Evolutionary conservation across 2,888 invertebrate genomes (phyloP).

Genomic region (Himalopsyche japonica): DNA sequence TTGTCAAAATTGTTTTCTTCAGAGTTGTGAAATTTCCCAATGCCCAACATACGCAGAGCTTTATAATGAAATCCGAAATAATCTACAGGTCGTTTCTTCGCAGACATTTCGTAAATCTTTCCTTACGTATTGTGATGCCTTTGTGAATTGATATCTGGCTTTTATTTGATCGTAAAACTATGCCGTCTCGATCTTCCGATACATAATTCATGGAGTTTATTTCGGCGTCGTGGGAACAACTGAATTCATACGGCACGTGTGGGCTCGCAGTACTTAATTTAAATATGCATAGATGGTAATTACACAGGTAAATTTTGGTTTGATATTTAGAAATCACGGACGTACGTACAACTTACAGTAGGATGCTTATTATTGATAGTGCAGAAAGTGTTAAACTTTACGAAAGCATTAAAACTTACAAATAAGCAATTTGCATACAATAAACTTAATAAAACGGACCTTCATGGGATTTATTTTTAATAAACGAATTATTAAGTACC

Average conservation of each 20-base stretch:
- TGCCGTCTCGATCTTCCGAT: neutral
- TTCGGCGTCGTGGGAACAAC: neutral
- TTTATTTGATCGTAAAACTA: neutral
- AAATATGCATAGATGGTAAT: neutral
- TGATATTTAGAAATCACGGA: neutral
- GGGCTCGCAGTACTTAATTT: neutral
- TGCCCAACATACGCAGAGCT: constrained; percentile 26
- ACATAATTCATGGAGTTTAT: neutral
- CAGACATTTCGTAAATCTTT: neutral
- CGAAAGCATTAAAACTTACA: neutral
- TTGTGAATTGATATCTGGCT: neutral
- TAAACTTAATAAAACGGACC: too few relatives aligned
- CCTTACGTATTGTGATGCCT: neutral
- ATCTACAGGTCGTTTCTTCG: neutral
- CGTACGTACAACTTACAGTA: neutral
- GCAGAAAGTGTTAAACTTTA: neutral
- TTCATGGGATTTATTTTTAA: too few relatives aligned
- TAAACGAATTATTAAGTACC: too few relatives aligned
- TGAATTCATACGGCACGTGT: neutral
- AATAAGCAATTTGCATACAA: too few relatives aligned
- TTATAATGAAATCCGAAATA: constrained; percentile 35
- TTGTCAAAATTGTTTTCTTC: constrained; percentile 35
- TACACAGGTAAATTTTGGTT: neutral
- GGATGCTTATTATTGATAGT: neutral
- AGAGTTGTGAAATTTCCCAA: constrained; percentile 36